Evolutionary conservation across 1,140 invertebrate species (phyloP).

Genomic region (Drosophila asahinai): DNA sequence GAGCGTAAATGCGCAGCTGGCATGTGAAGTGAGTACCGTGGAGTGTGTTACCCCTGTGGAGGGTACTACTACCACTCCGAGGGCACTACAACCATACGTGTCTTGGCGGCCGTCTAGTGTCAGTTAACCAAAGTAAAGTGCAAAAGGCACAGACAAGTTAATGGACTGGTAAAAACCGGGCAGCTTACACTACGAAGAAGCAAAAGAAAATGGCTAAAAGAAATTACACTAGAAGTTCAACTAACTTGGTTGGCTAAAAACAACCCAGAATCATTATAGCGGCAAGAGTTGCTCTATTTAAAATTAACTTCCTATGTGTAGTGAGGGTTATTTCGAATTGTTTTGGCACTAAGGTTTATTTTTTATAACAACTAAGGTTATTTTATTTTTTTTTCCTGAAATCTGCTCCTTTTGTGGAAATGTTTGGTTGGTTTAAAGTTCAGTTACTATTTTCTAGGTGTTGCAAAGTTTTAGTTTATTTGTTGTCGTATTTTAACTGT

Average conservation of each 20-base stretch:
- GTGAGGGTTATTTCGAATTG: background rate
- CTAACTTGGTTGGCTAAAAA: constrained; percentile 44
- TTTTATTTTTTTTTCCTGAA: background rate
- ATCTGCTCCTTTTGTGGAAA: too few relatives aligned
- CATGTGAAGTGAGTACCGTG: constrained; percentile 68
- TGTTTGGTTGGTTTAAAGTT: too few relatives aligned
- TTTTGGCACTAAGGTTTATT: background rate
- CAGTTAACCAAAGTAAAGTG: constrained; percentile 70
- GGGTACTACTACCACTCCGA: constrained; percentile 21
- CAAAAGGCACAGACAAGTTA: constrained; percentile 80
- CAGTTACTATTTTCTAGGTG: background rate
- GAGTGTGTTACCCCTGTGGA: constrained; percentile 47
- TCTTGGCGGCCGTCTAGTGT: constrained; percentile 60
- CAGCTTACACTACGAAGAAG: constrained; percentile 21
- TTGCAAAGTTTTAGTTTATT: background rate
- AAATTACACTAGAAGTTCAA: constrained; percentile 50
- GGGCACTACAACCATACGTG: constrained; percentile 8
- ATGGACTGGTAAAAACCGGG: constrained; percentile 71
- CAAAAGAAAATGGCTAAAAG: constrained; percentile 33
- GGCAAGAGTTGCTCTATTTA: constrained; percentile 16
- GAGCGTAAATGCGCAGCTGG: constrained; percentile 81
- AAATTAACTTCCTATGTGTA: constrained; percentile 1
- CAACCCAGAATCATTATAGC: constrained; percentile 22
- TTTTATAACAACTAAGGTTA: background rate
- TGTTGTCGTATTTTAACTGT: background rate